Base-by-base conservation (phyloP, 2,797 vertebrate species). In the Furcifer pardalis region DNA sequence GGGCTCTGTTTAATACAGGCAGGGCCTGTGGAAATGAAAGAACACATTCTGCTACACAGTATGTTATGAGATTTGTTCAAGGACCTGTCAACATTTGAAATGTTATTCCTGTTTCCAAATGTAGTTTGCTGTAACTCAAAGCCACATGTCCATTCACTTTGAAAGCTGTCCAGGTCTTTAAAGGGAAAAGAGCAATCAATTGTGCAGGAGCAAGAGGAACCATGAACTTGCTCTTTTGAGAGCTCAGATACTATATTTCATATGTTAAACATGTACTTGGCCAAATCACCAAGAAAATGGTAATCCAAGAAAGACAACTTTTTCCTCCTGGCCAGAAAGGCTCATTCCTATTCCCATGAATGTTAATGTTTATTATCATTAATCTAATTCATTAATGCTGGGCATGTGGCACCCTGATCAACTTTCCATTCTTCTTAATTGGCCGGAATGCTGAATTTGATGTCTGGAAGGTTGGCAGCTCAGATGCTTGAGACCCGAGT, bases 181-280 rank as follows among this genome's bases (percentile, higher is more conserved):
- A 46, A 85, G 82, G 84, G 83, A 56, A 81, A 6, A 65, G 84
- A 88, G 92, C 90, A 80, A 92, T 90, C 90, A 72, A 17, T 90
- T 83, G 1, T 35, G 0, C 12, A 0, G 63, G 79, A 91, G 81
- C 21, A 81, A 32, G 15, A 59, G 69, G 84, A 66, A 56, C 87
- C 85, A 79, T 5, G 77, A 87, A 81, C 62, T 5, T 0, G 0
- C 4, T 84, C 92, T 93, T 87, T 8, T 77, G 90, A 90, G 92
- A 88, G 84, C 56, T 60, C 83, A 82, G 69, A 83, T 87, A n/a
- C n/a, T n/a, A n/a, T n/a, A 89, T 88, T 74, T 84, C 91, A 79
- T 89, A 86, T 78, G 88, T 90, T 65, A 83, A 84, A 84, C 4
- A 68, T 80, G 87, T 79, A 42, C 84, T 91, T 62, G 85, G 86